Evolutionary conservation across 2,797 vertebrate genomes (phyloP), one percentile per base, ranked within the genome.

Genomic region (Crax fasciolata): DNA sequence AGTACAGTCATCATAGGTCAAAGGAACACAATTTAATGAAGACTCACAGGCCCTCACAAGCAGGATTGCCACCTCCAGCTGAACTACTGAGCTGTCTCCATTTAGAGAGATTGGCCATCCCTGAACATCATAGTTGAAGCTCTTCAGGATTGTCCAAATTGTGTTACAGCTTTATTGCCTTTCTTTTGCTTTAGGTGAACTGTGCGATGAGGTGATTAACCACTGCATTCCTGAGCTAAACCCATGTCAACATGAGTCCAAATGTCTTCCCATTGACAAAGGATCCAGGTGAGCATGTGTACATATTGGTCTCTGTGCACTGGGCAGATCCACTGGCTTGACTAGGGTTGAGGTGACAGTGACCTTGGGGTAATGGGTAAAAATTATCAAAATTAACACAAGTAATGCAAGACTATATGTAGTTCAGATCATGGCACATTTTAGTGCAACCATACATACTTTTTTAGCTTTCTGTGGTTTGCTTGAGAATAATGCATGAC

Each of bases 131-230:
- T 20, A 55, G 48, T 18, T 89, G 51, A 27, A 72, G 38, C 51
- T 62, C 58, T 78, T 95, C 32, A 81, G 44, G 21, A 54, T 30
- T 75, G 66, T 41, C 81, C 71, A 54, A 35, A 58, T 14, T 85
- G 51, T 65, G 30, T 85, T 82, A 92, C 24, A 87, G 54, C 61
- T 59, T 58, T 80, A 59, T 51, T 90, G n/a, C 62, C 93, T 94
- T 91, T 80, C 71, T 95, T 75, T 84, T 91, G 41, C 59, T 63
- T 77, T 97, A 99, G 99, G 99, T 91, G 99, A 99, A 85, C 98
- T 99, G 63, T 99, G 99, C 58, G 99, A 99, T 24, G 99, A 99
- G 95, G 98, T 99, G 93, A 96, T 99, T 32, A 98, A 99, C 96
- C 98, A 98, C 58, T 99, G 99, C 80, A 98, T 98, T 94, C 98